Evolutionary conservation across 2,888 invertebrate species (phyloP).

Genomic region (Diaphora mendica): DNA sequence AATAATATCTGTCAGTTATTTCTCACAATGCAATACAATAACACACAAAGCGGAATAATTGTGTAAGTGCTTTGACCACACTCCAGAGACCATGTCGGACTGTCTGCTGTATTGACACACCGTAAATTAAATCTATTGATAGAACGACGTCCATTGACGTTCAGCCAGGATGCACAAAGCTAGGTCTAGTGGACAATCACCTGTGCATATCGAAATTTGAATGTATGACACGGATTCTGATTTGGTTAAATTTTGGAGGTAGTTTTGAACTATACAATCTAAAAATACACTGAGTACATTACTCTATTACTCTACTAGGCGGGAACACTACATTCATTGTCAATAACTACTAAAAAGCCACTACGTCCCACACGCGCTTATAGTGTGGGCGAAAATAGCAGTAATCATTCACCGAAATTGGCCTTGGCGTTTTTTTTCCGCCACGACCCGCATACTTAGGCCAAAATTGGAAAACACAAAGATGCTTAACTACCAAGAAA

Average conservation of each 20-base stretch:
- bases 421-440: conserved; percentile 57
- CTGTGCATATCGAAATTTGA: conserved; percentile 33
- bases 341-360: conserved; percentile 30
- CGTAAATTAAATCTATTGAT: conserved; percentile 65
- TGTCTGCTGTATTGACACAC: conserved; percentile 47
- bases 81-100: conserved; percentile 40
- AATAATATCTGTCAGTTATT: background rate
- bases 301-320: too few species aligned
- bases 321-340: conserved; percentile 36
- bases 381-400: conserved; percentile 54
- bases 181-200: conserved; percentile 21
- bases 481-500: conserved; percentile 42
- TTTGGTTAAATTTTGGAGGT: conserved; percentile 27
- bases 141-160: conserved; percentile 43
- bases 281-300: background rate
- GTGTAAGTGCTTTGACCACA: background rate
- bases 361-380: conserved; percentile 40
- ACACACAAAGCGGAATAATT: conserved; percentile 10
- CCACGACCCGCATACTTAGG: conserved; percentile 70
- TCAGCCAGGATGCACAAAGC: conserved; percentile 28
- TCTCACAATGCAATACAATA: background rate
- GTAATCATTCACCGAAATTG: conserved; percentile 73
- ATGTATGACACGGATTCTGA: conserved; percentile 32
- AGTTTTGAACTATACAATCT: conserved; percentile 14
- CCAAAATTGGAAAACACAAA: conserved; percentile 61